Percentiles rank a stretch among this genome's conserved stretches.
These are phyloP conservation scores for Amiota minor DNA, from an alignment of 2,888 invertebrate species.

Conservation along the genomic window DNA sequence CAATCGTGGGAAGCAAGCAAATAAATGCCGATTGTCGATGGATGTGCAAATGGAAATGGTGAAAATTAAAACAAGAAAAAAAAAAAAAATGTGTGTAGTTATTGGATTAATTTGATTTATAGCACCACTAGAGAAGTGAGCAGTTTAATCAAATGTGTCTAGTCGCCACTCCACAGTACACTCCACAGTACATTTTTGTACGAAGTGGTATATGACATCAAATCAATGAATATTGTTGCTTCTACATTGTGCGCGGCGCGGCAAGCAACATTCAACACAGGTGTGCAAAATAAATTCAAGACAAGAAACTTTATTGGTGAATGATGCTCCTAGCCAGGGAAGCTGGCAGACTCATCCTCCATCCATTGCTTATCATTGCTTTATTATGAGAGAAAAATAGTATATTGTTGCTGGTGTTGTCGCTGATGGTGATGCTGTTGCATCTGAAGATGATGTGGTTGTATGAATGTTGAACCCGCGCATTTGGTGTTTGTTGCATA, in stretches of 20 bases:
- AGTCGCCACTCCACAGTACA: constrained; percentile 10
- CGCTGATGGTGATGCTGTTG: constrained; percentile 14
- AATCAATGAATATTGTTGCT: no score
- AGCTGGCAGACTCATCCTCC: constrained; percentile 7
- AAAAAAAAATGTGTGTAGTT: constrained; percentile 36
- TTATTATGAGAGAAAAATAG: constrained; percentile 13
- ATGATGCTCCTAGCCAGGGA: no score
- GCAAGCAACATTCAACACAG: constrained; percentile 50
- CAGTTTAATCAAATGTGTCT: constrained; percentile 3
- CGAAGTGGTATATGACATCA: neutral
- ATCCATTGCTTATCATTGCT: constrained; percentile 33
- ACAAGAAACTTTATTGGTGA: constrained; percentile 22
- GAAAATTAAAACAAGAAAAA: constrained; percentile 39
- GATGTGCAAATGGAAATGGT: neutral
- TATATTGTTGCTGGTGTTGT: neutral
- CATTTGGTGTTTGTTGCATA: neutral
- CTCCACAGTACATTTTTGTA: neutral
- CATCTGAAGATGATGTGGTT: neutral
- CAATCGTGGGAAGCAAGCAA: no score
- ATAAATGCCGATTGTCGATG: neutral
- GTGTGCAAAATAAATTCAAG: constrained; percentile 69
- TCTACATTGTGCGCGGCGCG: neutral
- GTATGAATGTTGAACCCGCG: neutral
- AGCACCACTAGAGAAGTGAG: constrained; percentile 28
- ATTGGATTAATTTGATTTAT: constrained; percentile 65